Evolutionary conservation across 2,113 vertebrate species (phyloP).

Genomic region (Sinocyclocheilus rhinocerous): DNA sequence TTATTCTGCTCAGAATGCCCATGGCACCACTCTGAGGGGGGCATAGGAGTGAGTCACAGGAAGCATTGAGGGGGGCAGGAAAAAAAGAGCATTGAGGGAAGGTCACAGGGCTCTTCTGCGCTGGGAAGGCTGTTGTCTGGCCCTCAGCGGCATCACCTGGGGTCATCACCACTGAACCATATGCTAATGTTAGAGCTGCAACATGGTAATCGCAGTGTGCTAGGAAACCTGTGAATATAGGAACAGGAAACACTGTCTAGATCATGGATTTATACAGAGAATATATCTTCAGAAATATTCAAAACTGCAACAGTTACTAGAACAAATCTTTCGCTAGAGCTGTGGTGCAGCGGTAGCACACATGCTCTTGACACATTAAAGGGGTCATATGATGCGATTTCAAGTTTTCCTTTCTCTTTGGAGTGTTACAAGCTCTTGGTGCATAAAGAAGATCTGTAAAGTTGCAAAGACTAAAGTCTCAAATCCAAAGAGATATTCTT

Average conservation of each 20-base stretch:
- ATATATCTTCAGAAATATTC: too few species aligned
- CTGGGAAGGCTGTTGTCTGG: conserved; percentile 68
- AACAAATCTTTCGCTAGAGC: too few species aligned
- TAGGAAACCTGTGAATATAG: neutral
- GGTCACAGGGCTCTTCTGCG: conserved; percentile 62
- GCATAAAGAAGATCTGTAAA: too few species aligned
- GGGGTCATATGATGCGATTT: too few species aligned
- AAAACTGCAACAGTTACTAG: too few species aligned
- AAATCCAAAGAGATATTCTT: too few species aligned
- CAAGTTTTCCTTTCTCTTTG: too few species aligned
- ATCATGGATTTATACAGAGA: too few species aligned
- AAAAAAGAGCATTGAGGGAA: conserved; percentile 67
- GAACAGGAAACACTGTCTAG: neutral
- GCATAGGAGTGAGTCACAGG: conserved; percentile 56
- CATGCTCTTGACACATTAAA: too few species aligned
- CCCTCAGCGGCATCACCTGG: conserved; percentile 56
- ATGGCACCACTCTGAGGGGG: conserved; percentile 13
- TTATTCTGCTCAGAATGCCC: conserved; percentile 46
- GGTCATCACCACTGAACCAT: conserved; percentile 60
- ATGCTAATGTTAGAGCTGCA: conserved; percentile 69
- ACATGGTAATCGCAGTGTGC: conserved; percentile 60
- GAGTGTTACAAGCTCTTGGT: too few species aligned
- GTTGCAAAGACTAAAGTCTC: too few species aligned
- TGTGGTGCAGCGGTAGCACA: too few species aligned
- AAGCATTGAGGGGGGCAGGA: conserved; percentile 58